Evolutionary conservation across 2,888 invertebrate genomes (phyloP).

Genomic region (Gymnoscelis rufifasciata): DNA sequence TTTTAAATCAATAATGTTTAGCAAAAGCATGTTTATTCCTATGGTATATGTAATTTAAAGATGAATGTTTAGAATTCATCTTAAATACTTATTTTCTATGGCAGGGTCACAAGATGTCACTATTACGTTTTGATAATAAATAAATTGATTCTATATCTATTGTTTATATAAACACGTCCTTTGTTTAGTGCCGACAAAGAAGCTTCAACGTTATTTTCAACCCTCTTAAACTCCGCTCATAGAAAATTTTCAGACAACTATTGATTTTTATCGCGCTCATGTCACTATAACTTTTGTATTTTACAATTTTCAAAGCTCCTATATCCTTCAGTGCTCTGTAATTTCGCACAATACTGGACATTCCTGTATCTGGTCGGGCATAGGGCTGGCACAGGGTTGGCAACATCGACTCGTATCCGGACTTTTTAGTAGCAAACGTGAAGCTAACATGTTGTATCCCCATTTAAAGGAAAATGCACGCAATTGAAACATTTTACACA

Average conservation of each 20-base stretch:
- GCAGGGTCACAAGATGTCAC: too few relatives aligned
- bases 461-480: too few relatives aligned
- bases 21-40: too few relatives aligned
- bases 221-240: background rate
- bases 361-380: constrained; percentile 3
- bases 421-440: background rate
- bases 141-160: too few relatives aligned
- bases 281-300: constrained; percentile 20
- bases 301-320: constrained; percentile 15
- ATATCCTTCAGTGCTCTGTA: constrained; percentile 14
- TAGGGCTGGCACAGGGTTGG: background rate
- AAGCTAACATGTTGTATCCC: too few relatives aligned
- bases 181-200: background rate
- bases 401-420: background rate
- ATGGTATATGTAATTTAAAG: too few relatives aligned
- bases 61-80: too few relatives aligned
- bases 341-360: constrained; percentile 14
- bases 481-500: too few relatives aligned
- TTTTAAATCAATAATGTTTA: too few relatives aligned
- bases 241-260: constrained; percentile 2
- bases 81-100: too few relatives aligned
- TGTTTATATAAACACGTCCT: too few relatives aligned
- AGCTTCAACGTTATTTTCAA: background rate
- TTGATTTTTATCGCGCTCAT: constrained; percentile 11
- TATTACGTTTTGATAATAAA: too few relatives aligned